Base-by-base conservation (phyloP, 2,797 vertebrate genomes). In the Melanotaenia nigrans region DNA sequence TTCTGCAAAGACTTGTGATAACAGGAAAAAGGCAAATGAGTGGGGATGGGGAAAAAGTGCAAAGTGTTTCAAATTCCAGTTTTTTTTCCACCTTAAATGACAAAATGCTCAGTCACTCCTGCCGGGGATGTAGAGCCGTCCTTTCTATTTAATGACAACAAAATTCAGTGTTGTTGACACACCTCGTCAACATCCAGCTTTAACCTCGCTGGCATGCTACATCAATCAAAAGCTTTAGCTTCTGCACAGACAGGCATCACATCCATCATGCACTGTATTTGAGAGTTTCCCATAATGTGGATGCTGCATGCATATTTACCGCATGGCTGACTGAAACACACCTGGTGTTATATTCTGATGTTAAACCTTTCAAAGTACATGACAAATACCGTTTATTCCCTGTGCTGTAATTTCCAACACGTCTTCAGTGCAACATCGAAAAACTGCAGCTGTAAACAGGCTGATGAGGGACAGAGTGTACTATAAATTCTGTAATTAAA, bases 181-280 rank as follows among this genome's bases (percentile, higher is more conserved):
- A 82, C 78, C 72, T 87, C 79, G 72, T 89, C 87, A 87, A 77
- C 84, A 77, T 74, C 85, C 83, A 20, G 53, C 75, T 61, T 84
- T 51, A 78, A 64, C 63, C 73, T 83, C 51, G 58, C 72, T 64
- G 73, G 59, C 73, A 59, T n/a, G 64, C 60, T 0, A 28, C 75
- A 85, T 88, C 82, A 83, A 78, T 87, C 87, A 85, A 30, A 28
- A 13, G 3, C 69, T 63, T 66, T 32, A 38, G 33, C 56, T 69
- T 63, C 79, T 54, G 75, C 71, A 30, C 28, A 6, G 59, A 64
- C 47, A 54, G 38, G 51, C 58, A 61, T 8, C 63, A 32, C 85
- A 82, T 87, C 84, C 76, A 79, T 84, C 82, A 62, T 1, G 0
- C 33, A 1, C 60, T 55, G 47, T 28, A 78, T 82, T 80, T 79